phyloP scores from a whole-genome alignment of 2,888 invertebrate genomes.

The Podotricha telesiphe region DNA sequence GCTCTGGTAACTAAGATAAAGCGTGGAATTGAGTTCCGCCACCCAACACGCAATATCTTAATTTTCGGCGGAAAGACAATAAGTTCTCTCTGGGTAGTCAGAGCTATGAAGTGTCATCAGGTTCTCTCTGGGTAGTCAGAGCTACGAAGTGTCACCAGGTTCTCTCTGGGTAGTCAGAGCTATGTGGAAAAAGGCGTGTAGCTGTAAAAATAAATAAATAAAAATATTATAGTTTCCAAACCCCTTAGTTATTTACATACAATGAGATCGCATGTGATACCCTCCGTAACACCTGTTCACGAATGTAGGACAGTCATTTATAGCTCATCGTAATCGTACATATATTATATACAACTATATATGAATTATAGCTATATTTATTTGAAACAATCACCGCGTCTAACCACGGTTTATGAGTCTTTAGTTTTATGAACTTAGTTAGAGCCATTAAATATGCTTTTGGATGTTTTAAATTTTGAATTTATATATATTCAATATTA shows the following conservation, averaged over 20 bases:
- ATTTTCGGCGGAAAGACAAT: too few relatives aligned
- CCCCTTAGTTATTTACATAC: constrained; percentile 13
- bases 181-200: background rate
- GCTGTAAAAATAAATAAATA: background rate
- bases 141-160: background rate
- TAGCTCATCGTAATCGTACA: constrained; percentile 27
- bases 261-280: constrained; percentile 9
- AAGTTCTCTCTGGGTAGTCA: too few relatives aligned
- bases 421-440: too few relatives aligned
- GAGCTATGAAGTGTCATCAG: background rate
- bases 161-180: background rate
- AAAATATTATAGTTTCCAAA: background rate
- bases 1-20: too few relatives aligned
- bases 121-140: too few relatives aligned
- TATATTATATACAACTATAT: background rate
- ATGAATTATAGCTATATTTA: too few relatives aligned
- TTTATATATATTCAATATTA: constrained; percentile 24
- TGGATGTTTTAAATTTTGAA: too few relatives aligned
- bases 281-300: constrained; percentile 32
- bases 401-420: too few relatives aligned
- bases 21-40: too few relatives aligned
- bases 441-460: too few relatives aligned
- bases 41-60: too few relatives aligned
- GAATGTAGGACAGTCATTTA: constrained; percentile 32
- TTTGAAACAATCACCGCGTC: too few relatives aligned